phyloP scores from a whole-genome alignment of 2,797 vertebrate species.

The Hydrolagus colliei region DNA sequence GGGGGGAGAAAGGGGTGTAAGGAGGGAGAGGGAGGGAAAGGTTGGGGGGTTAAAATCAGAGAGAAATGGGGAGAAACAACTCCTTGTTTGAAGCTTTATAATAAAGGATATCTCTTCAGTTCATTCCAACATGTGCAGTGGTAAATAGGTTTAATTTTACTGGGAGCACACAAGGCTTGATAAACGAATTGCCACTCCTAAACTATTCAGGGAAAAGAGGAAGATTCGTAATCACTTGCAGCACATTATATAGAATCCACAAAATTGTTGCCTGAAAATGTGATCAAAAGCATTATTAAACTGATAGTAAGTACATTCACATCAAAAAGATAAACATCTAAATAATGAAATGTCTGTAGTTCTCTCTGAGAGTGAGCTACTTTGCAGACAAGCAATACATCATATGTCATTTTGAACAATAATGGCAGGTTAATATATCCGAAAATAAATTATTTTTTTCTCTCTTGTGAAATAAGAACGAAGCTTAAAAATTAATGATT shows the following conservation, averaged over 20 bases:
- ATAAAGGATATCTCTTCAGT: not conserved
- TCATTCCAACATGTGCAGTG: no score
- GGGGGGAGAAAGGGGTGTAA: no score
- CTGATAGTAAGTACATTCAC: conserved; percentile 33
- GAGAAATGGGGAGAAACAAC: no score
- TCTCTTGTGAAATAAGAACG: conserved; percentile 29
- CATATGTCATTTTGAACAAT: conserved; percentile 34
- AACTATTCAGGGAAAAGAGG: not conserved
- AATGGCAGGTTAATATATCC: conserved; percentile 31
- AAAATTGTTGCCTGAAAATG: not conserved
- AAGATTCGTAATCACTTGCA: not conserved
- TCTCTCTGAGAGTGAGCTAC: conserved; percentile 29
- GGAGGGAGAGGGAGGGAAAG: no score
- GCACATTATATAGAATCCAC: not conserved
- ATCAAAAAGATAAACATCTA: conserved; percentile 38
- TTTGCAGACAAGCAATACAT: conserved; percentile 35
- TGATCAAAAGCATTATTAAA: not conserved
- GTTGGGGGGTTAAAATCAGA: no score
- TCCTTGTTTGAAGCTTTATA: not conserved
- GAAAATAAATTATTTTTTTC: conserved; percentile 26
- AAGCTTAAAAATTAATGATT: conserved; percentile 38
- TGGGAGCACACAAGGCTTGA: no score
- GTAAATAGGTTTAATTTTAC: not conserved
- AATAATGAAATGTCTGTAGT: conserved; percentile 38
- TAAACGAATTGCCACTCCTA: not conserved